Evolutionary conservation across 1,140 invertebrate species (phyloP), one percentile per base, ranked within the genome.

Genomic region (Rhopalosiphum padi): DNA sequence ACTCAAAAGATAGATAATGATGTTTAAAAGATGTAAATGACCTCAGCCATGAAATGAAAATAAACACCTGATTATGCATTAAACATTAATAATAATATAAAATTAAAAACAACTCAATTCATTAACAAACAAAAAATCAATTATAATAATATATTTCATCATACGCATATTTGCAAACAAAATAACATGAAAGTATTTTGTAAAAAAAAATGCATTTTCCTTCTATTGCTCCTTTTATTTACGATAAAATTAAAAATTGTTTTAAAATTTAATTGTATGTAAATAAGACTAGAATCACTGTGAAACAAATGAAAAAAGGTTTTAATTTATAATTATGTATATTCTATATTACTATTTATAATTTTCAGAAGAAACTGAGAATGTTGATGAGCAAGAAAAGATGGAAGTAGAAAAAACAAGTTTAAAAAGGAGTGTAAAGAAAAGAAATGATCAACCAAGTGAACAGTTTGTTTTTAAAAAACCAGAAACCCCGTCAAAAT

Each of bases 391-490:
- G 18, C 46, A 9, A 60, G 37, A 41, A 85, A 93, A 85, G 9
- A 30, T 7, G 41, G 48, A 93, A 23, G 11, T 21, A 43, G 82
- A 85, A 85, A 85, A 35, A 93, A 93, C 82, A 86, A 86, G 46
- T 53, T 41, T 43, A 37, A 93, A 85, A 86, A 82, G 37, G 6
- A 85, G 37, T 55, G 11, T 8, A 2, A 93, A 85, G 21, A 93
- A 93, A 53, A 85, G 51, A 83, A 53, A 25, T 85, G 18, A 48
- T 23, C 55, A 85, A 30, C 3, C 48, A 83, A 93, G 37, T 41
- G 91, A 93, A 83, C 85, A 85, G 30, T 93, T 93, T 55, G 77
- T 93, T 51, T 93, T 93, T 85, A 93, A 93, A 55, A 93, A 93
- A 93, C 91, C 91, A 93, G 91, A 93, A 51, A 85, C 82, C 41